Evolutionary conservation across 1,140 invertebrate species (phyloP), one percentile per base, ranked within the genome.

Genomic region (Pseudomyrmex gracilis): DNA sequence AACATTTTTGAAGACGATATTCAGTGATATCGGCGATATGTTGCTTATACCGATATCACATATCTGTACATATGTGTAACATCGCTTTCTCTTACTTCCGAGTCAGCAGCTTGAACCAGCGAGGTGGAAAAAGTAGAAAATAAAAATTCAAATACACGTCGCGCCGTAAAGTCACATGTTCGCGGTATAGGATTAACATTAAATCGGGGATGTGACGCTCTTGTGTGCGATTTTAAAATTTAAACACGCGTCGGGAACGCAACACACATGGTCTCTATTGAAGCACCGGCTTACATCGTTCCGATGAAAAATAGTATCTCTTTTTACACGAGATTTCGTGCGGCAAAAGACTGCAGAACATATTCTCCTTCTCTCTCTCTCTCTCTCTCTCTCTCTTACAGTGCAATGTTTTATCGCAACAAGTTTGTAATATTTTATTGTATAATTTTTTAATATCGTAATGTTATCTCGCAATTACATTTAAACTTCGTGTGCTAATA

Each of bases 201-300:
- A 77, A 77, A 67, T 13, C 61, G 47, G 12, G 47, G 47, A 51
- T 53, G 63, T 15, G 24, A 66, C 34, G 24, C 43, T 67, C 47
- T 77, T 66, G 34, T 57, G 73, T 64, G n/a, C 73, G 53, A 43
- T 77, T 77, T 77, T 77, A 53, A 77, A 77, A 77, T 77, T 77
- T 63, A 66, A 77, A 66, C 73, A 66, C 53, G 61, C 47, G n/a
- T 20, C 57, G 61, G 24, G 24, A 67, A 67, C 34, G 34, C 34
- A 34, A 34, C 34, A 34, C 34, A 34, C 47, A 66, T 24, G 61
- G 8, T 77, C 43, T 1, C 24, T 61, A 76, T 76, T 66, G 45
- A 55, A 67, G 47, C 24, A 53, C 73, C 47, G 61, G 73, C 61
- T 77, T 66, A 77, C 73, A 76, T 17, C 7, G n/a, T 51, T 34